Base-by-base conservation (phyloP, 2,797 vertebrate genomes). In the Eidolon dupreanum region DNA sequence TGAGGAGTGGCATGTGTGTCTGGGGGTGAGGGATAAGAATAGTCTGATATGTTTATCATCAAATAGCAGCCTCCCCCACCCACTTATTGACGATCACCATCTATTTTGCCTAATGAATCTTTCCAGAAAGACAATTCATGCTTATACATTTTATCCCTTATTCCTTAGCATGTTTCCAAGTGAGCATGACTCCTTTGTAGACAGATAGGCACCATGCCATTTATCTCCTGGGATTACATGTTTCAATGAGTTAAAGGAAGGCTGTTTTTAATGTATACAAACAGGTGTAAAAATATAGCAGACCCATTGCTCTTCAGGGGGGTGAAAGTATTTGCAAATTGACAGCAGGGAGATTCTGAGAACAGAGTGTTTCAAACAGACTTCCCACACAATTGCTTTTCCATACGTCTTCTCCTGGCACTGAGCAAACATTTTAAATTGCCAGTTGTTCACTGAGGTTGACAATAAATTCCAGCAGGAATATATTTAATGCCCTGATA, bases 401-500 rank as follows among this genome's bases (percentile, higher is more conserved):
- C 46, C 2, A 19, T 78, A 15, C 2, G 31, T 71, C 51, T 87
- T 94, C 70, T 93, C 31, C 46, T 51, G 81, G n/a, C 71, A 81
- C 57, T 10, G 43, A 70, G 79, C 74, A 88, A 96, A 95, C 43
- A 41, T 81, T 95, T 85, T 41, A 61, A 90, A 79, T 82, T 70
- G 51, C 66, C 71, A 24, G 65, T 70, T 87, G 36, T 92, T 95
- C 75, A 63, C 61, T 33, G 33, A 84, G 66, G 36, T 33, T 66
- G 87, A 94, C 81, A 90, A 73, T 89, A 78, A 90, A 91, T 84
- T 59, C 36, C 88, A 82, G 13, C 36, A 92, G 84, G 71, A 79
- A 92, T 81, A 33, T 51, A 59, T 53, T 92, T 83, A 95, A 68
- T 71, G 83, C 38, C 57, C 19, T 55, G 36, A 38, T 28, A 78